phyloP scores from a whole-genome alignment of 1,140 invertebrate species.

The Bathynomus jamesi region DNA sequence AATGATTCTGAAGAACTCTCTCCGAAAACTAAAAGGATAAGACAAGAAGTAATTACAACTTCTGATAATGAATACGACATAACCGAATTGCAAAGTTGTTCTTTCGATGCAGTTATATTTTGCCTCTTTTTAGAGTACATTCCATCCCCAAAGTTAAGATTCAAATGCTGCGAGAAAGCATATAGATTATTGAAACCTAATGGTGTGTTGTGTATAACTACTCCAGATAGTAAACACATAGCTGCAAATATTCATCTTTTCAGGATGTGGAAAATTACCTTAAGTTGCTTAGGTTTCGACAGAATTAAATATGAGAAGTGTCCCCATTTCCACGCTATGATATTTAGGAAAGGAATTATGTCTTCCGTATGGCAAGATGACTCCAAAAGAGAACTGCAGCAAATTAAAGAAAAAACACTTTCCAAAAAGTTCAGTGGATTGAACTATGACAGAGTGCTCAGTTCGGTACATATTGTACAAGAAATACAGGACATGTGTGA shows the following conservation, averaged over 20 bases:
- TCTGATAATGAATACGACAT: constrained; percentile 39
- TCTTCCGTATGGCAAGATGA: not conserved
- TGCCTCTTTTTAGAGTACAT: constrained; percentile 84
- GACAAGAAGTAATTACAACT: constrained; percentile 39
- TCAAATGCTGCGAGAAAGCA: constrained; percentile 67
- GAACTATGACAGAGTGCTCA: not conserved
- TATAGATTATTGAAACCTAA: constrained; percentile 62
- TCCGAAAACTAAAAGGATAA: too few species aligned
- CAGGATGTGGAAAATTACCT: constrained; percentile 72
- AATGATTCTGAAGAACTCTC: too few species aligned
- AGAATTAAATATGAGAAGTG: constrained; percentile 76
- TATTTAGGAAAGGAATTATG: constrained; percentile 61
- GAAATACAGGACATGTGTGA: too few species aligned
- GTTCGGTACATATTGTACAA: not conserved
- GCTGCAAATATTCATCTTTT: constrained; percentile 73
- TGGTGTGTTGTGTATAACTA: constrained; percentile 72
- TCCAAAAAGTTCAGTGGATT: not conserved
- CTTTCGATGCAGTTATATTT: constrained; percentile 74
- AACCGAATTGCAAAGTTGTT: constrained; percentile 5
- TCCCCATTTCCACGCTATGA: constrained; percentile 77
- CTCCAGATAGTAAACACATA: constrained; percentile 86
- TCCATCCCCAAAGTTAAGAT: constrained; percentile 64
- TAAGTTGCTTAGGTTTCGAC: constrained; percentile 69
- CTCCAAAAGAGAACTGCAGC: not conserved
- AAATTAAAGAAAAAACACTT: not conserved